Conservation (phyloP, 1,140 invertebrate genomes). For the Musca domestica region DNA sequence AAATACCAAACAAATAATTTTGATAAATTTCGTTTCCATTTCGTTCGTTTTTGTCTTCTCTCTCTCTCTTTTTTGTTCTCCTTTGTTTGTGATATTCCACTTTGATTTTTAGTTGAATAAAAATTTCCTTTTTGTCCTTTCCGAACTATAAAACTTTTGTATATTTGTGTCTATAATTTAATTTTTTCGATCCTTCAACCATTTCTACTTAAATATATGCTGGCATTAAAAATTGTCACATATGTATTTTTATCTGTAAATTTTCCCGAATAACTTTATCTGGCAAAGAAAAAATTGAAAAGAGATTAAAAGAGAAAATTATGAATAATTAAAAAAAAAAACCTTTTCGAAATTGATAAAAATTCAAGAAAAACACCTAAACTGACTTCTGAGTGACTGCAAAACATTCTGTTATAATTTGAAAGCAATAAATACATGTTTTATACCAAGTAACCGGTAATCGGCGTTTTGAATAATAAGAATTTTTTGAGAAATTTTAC, state of each 20-base stretch:
- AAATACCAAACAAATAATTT: constrained; percentile 22
- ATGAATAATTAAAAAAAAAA: neutral
- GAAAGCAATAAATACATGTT: too few species aligned
- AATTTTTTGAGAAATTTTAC: too few species aligned
- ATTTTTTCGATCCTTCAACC: neutral
- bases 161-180: constrained; percentile 5
- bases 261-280: neutral
- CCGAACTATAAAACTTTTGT: constrained; percentile 24
- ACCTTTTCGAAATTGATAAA: neutral
- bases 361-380: too few species aligned
- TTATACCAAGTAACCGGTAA: too few species aligned
- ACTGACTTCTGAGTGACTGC: too few species aligned
- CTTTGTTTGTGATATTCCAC: neutral
- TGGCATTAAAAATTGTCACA: too few species aligned
- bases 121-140: constrained; percentile 3
- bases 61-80: neutral
- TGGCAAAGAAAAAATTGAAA: neutral
- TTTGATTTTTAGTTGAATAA: neutral
- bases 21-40: constrained; percentile 14
- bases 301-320: neutral
- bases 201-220: neutral
- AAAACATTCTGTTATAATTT: too few species aligned
- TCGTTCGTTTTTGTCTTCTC: constrained; percentile 7
- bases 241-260: neutral
- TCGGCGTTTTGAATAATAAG: too few species aligned